Evolutionary conservation across 2,113 vertebrate species (phyloP).

Genomic region (Thomomys bottae): DNA sequence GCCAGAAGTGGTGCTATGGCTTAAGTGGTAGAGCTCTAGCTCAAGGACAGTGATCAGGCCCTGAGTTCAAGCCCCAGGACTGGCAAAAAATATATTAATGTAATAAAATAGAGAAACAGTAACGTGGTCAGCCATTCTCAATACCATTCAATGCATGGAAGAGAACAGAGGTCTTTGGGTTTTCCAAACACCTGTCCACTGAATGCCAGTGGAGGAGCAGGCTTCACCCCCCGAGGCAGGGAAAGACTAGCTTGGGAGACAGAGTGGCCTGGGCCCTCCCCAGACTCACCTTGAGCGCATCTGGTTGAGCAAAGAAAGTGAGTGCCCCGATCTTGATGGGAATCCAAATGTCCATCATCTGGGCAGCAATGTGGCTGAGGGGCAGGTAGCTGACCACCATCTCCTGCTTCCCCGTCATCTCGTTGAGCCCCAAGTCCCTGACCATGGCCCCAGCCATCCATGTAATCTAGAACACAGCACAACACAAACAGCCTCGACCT

Average conservation of each 20-base stretch:
- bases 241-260: not conserved
- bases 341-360: conserved; percentile 95
- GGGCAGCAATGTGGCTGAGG: conserved; percentile 94
- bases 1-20: no score
- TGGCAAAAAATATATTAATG: no score
- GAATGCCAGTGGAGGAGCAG: not conserved
- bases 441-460: conserved; percentile 86
- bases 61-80: no score
- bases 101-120: no score
- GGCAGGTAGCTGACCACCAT: conserved; percentile 94
- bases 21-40: no score
- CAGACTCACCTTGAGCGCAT: conserved; percentile 92
- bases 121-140: not conserved
- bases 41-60: no score
- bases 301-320: conserved; percentile 92
- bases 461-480: conserved; percentile 86
- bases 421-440: conserved; percentile 66
- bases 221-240: no score
- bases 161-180: not conserved
- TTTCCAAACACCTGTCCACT: accelerated
- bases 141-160: not conserved
- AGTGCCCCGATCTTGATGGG: conserved; percentile 86
- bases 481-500: accelerated
- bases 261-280: accelerated
- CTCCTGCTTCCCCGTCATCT: conserved; percentile 85